phyloP scores from a whole-genome alignment of 2,113 vertebrate species.

The Ovibos moschatus region DNA sequence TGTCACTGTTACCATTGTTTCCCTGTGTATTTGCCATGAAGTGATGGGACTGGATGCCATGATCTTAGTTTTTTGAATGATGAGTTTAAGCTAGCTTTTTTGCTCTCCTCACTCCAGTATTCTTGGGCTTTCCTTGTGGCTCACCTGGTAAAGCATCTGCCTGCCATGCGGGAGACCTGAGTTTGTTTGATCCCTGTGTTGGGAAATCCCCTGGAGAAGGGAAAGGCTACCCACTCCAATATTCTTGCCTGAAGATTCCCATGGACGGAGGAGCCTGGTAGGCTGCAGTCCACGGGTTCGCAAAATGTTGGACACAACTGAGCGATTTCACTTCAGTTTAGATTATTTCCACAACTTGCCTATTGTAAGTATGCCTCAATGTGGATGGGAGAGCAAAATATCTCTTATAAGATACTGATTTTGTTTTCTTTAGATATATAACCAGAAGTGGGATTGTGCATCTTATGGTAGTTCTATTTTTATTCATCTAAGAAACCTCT shows the following conservation, averaged over 20 bases:
- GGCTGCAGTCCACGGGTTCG: fast-evolving
- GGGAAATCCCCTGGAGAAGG: background rate
- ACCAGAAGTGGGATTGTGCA: background rate
- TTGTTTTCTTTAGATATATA: background rate
- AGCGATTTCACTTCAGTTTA: background rate
- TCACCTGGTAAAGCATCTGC: background rate
- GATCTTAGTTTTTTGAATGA: background rate
- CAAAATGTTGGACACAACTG: background rate
- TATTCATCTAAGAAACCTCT: background rate
- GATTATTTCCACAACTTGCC: background rate
- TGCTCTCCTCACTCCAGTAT: background rate
- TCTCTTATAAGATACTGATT: background rate
- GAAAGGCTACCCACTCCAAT: background rate
- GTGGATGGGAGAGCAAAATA: background rate
- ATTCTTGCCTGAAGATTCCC: background rate
- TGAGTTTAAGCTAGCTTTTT: background rate
- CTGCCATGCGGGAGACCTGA: background rate
- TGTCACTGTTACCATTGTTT: background rate
- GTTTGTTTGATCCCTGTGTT: background rate
- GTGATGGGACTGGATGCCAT: background rate
- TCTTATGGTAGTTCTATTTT: background rate
- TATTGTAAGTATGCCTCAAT: background rate
- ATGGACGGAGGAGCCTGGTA: fast-evolving
- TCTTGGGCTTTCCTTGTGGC: background rate
- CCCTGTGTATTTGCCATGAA: background rate